Conservation (phyloP, 2,113 vertebrate genomes). For the Phycodurus eques region DNA sequence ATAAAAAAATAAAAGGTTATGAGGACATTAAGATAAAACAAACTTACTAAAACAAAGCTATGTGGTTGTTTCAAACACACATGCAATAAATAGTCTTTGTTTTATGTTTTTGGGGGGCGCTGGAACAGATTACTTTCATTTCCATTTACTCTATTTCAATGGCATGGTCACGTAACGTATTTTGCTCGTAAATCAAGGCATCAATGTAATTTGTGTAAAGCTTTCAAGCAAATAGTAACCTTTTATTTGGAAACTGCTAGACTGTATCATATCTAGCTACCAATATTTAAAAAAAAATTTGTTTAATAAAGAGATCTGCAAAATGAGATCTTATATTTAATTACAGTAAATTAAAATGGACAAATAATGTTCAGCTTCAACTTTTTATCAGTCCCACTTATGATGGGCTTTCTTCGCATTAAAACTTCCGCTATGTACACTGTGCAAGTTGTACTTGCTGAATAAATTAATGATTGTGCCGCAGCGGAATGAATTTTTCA, state of each 20-base stretch:
- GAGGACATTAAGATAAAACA: too few species aligned
- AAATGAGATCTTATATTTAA: neutral
- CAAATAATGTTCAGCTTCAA: neutral
- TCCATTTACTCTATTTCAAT: too few species aligned
- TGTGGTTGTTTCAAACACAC: too few species aligned
- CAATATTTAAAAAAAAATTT: neutral
- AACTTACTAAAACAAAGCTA: too few species aligned
- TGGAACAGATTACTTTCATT: too few species aligned
- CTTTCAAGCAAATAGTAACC: too few species aligned
- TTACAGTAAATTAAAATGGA: neutral
- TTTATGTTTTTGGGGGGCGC: too few species aligned
- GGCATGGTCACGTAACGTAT: too few species aligned
- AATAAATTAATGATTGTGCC: slow-evolving; percentile 48
- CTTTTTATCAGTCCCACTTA: neutral
- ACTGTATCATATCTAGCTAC: neutral
- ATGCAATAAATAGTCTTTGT: too few species aligned
- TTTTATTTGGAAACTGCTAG: neutral
- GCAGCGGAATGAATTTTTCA: slow-evolving; percentile 57
- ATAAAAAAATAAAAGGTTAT: too few species aligned
- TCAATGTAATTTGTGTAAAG: too few species aligned
- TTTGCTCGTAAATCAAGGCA: too few species aligned
- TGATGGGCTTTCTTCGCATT: neutral
- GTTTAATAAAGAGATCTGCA: neutral
- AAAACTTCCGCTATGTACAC: slow-evolving; percentile 1
- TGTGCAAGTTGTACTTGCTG: neutral